Evolutionary conservation across 2,888 invertebrate species (phyloP).

Genomic region (Catonia carolina): DNA sequence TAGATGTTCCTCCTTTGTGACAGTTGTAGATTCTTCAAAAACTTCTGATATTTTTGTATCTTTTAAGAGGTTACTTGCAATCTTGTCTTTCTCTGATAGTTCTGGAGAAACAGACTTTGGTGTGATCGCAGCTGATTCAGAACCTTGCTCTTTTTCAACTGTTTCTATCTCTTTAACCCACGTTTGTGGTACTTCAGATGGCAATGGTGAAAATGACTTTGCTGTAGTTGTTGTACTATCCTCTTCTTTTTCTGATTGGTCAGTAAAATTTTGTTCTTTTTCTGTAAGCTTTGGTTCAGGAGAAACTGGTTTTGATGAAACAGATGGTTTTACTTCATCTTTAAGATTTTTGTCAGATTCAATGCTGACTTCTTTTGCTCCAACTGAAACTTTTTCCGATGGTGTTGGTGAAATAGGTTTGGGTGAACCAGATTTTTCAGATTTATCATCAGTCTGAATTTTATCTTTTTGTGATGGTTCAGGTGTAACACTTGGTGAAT

Average conservation of each 20-base stretch:
- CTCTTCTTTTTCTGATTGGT: constrained; percentile 44
- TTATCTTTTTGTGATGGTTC: no score
- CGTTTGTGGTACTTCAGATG: not conserved
- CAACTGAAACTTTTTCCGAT: constrained; percentile 11
- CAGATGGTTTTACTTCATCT: constrained; percentile 4
- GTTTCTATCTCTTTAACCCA: no score
- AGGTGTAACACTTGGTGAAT: no score
- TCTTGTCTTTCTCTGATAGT: not conserved
- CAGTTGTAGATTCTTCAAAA: no score
- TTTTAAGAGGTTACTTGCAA: not conserved
- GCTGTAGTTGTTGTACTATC: constrained; percentile 47
- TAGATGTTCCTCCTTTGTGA: no score
- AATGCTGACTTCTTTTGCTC: not conserved
- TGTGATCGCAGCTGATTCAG: not conserved
- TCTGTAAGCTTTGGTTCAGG: constrained; percentile 12
- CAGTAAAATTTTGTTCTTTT: constrained; percentile 45
- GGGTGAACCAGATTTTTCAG: not conserved
- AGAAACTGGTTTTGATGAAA: constrained; percentile 11
- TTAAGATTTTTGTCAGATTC: constrained; percentile 14
- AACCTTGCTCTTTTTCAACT: no score
- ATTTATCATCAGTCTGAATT: no score
- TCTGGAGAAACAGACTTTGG: constrained; percentile 15
- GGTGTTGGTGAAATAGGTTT: constrained; percentile 5
- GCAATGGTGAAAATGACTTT: constrained; percentile 27
- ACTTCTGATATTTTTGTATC: constrained; percentile 1